phyloP scores from a whole-genome alignment of 1,140 invertebrate genomes.

The Drosophila mojavensis region DNA sequence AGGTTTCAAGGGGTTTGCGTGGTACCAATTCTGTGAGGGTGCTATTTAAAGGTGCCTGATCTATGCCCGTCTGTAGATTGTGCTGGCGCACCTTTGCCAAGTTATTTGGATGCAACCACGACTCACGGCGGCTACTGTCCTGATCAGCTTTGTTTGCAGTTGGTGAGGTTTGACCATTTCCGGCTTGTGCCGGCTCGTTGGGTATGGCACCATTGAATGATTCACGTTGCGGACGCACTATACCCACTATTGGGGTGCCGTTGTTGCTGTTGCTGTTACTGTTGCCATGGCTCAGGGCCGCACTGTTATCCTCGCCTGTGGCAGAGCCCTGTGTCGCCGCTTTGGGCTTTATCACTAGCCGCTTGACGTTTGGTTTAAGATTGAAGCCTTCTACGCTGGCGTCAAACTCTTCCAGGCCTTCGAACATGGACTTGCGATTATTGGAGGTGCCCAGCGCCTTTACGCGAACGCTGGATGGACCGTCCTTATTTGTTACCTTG shows the following conservation, averaged over 20 bases:
- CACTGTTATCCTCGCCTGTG: neutral
- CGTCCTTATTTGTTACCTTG: constrained; percentile 87
- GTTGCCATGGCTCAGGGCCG: constrained; percentile 2
- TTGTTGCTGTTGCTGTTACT: constrained; percentile 23
- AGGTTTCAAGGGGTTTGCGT: constrained; percentile 75
- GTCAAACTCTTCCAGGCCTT: constrained; percentile 89
- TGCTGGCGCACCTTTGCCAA: constrained; percentile 76
- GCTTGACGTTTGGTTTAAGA: constrained; percentile 87
- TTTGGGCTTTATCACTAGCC: constrained; percentile 86
- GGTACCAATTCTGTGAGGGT: constrained; percentile 72
- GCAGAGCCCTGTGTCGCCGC: neutral
- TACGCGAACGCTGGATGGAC: constrained; percentile 86
- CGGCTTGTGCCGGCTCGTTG: constrained; percentile 26
- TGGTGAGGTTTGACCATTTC: neutral
- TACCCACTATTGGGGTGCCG: neutral
- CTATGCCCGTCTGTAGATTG: constrained; percentile 65
- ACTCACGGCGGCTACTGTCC: constrained; percentile 70
- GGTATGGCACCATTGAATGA: constrained; percentile 60
- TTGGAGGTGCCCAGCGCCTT: constrained; percentile 85
- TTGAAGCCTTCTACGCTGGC: constrained; percentile 87
- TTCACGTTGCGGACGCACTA: constrained; percentile 43
- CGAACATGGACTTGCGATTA: constrained; percentile 88
- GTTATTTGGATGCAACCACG: constrained; percentile 82
- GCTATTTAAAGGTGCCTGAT: constrained; percentile 66
- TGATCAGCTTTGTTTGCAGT: constrained; percentile 10